Conservation (phyloP, 1,140 invertebrate species). For the Meloidogyne hapla region DNA sequence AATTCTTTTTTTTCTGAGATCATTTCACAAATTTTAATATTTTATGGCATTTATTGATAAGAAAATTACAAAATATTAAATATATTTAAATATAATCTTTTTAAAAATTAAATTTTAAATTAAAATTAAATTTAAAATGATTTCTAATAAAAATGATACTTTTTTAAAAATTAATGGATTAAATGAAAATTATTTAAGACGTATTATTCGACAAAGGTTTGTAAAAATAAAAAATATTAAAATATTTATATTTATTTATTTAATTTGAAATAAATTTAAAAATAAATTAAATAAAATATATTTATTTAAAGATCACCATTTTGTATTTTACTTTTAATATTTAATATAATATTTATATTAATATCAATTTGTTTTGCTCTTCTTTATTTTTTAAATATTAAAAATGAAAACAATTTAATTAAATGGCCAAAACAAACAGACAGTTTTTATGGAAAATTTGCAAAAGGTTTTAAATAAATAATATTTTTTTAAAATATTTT, state of each 20-base stretch:
- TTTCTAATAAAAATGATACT: no score
- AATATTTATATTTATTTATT: no score
- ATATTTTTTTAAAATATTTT: background rate
- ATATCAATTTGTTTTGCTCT: background rate
- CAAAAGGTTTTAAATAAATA: background rate
- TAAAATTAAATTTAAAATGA: background rate
- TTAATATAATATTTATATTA: slow-evolving; percentile 4
- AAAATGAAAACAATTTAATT: slow-evolving; percentile 7
- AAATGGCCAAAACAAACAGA: background rate
- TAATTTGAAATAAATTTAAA: no score
- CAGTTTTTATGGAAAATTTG: slow-evolving; percentile 1
- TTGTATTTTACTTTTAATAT: background rate
- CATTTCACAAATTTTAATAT: no score
- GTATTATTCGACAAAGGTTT: no score
- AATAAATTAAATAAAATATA: background rate
- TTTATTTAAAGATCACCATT: background rate
- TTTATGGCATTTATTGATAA: no score
- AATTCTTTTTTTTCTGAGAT: no score
- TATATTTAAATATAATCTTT: no score
- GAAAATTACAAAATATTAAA: no score
- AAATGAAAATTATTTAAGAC: no score
- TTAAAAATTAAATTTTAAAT: no score
- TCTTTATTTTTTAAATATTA: slow-evolving; percentile 7
- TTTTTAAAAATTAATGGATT: no score
- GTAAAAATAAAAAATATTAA: background rate